Evolutionary conservation across 2,797 vertebrate genomes (phyloP), one percentile per base, ranked within the genome.

Genomic region (Urophycis tenuis): DNA sequence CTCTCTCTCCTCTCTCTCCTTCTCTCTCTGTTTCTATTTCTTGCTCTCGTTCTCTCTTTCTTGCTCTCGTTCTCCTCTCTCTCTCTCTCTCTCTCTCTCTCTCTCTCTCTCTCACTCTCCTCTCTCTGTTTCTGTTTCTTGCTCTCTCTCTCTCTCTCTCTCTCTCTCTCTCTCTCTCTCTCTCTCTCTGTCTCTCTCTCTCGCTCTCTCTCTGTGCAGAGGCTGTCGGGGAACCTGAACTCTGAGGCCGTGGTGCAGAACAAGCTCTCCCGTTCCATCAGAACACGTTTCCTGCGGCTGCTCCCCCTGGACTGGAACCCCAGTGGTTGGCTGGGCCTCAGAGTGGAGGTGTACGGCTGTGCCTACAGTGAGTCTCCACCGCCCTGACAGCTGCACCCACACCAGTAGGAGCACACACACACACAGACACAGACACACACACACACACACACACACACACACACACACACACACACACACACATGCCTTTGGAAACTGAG

Each of bases 281-380:
- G 95, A 76, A 93, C 95, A n/a, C 95, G 96, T 0, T 99, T 96
- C 88, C 75, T 99, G 72, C 95, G 96, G 30, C 96, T 98, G 19
- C 15, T 98, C 80, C 96, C 97, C n/a, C 88, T 95, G 3, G 91
- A 93, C 78, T 98, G 97, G 97, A 99, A 94, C 77, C 89, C 86
- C 0, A 92, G 85, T 11, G 96, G 96, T 39, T 91, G 89, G 85
- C 94, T 97, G 74, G 96, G 97, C 75, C 92, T 99, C 84, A 90
- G 97, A 71, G 93, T 96, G n/a, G 96, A 97, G 82, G 93, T 94
- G 79, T 98, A 95, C 0, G 97, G 97, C 82, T 99, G 97, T 83
- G 90, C 95, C 60, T 99, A 97, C 78, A 97, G 96, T 98, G 92
- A 98, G 97, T 97, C 60, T 67, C 60, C 60, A 67, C 60, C 25